Conservation (phyloP, 1,140 invertebrate genomes). For the Bombyx mandarina region DNA sequence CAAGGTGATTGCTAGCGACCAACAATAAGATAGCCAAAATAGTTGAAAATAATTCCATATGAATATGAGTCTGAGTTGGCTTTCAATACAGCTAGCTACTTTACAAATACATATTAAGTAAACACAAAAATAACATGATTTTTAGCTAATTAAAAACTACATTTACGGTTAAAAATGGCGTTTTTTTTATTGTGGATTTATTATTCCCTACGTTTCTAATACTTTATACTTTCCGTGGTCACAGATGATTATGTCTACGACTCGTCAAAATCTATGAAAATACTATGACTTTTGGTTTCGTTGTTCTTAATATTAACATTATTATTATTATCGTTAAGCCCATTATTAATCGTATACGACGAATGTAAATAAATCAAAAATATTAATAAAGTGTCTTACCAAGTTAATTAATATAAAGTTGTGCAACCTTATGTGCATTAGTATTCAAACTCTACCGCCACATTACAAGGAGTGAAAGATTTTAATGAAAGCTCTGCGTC, state of each 20-base stretch:
- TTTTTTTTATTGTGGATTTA: too few species aligned
- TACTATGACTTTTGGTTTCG: constrained; percentile 9
- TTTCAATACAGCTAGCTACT: too few species aligned
- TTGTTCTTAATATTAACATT: not conserved
- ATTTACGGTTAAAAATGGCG: too few species aligned
- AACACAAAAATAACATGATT: too few species aligned
- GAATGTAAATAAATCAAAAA: constrained; percentile 58
- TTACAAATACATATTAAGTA: too few species aligned
- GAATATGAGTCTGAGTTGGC: too few species aligned
- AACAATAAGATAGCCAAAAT: too few species aligned
- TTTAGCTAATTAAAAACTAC: too few species aligned
- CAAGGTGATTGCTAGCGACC: too few species aligned
- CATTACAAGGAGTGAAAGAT: constrained; percentile 57
- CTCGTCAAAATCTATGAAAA: not conserved
- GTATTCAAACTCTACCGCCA: constrained; percentile 54
- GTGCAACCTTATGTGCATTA: constrained; percentile 57
- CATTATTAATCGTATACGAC: constrained; percentile 22
- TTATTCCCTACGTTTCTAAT: too few species aligned
- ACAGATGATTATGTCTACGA: not conserved
- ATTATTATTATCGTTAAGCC: not conserved
- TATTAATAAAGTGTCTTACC: constrained; percentile 41
- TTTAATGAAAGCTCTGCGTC: constrained; percentile 58
- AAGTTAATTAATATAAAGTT: constrained; percentile 67
- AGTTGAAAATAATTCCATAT: too few species aligned
- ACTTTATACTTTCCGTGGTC: too few species aligned